A percentile compares a stretch with the other conserved stretches of the same genome.
Conservation (phyloP, 2,797 vertebrate species). For the Crocidura indochinensis region DNA sequence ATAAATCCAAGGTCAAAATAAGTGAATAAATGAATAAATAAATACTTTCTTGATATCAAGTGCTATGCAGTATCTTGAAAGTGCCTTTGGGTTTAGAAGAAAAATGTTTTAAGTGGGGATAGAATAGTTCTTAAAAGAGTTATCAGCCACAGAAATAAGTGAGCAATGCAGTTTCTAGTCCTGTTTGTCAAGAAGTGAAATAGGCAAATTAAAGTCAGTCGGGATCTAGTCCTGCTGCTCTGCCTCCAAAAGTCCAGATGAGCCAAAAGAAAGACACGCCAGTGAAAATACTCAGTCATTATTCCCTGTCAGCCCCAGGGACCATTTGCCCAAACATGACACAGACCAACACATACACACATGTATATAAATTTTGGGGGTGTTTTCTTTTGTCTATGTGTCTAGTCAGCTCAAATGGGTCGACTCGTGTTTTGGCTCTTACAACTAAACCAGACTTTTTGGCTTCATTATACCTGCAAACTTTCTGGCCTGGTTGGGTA, state of each 20-base stretch:
- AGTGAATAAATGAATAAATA: slow-evolving; percentile 26
- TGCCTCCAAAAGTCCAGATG: slow-evolving; percentile 53
- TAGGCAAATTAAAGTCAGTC: slow-evolving; percentile 49
- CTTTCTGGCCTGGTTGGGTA: slow-evolving; percentile 74
- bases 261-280: slow-evolving; percentile 78
- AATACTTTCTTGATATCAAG: slow-evolving; percentile 26
- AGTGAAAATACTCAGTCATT: slow-evolving; percentile 57
- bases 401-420: slow-evolving; percentile 84
- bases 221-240: slow-evolving; percentile 58
- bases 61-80: slow-evolving; percentile 36
- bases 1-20: too few relatives aligned
- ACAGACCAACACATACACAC: background rate
- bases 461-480: slow-evolving; percentile 81
- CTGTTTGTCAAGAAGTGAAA: slow-evolving; percentile 67
- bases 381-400: slow-evolving; percentile 79
- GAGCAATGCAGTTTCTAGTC: slow-evolving; percentile 34
- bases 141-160: slow-evolving; percentile 44
- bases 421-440: slow-evolving; percentile 80
- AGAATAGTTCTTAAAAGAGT: background rate
- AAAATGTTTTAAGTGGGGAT: background rate
- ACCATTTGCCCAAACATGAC: background rate
- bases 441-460: slow-evolving; percentile 81
- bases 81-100: slow-evolving; percentile 51
- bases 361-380: slow-evolving; percentile 1
- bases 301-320: slow-evolving; percentile 44